Base-by-base conservation (phyloP, 2,113 vertebrate species). In the Cavia aperea region DNA sequence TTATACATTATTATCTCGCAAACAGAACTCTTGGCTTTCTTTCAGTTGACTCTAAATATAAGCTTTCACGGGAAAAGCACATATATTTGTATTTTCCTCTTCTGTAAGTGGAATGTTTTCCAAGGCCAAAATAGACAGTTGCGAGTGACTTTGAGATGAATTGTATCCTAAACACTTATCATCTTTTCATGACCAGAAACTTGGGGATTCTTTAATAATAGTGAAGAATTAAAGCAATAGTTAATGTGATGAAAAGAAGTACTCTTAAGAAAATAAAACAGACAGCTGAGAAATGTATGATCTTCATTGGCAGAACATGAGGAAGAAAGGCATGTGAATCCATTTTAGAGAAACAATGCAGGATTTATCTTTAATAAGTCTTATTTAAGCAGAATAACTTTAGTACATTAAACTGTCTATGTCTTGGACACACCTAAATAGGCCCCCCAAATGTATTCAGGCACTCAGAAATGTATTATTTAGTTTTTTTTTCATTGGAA, bases 11-110 rank as follows among this genome's bases (percentile, higher is more conserved):
- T 93, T 97, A 97, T 96, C 92, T 96, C 93, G 94, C 83, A 96
- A 97, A 93, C 97, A 96, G 95, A 87, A 94, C 95, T 94, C 95
- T 94, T 97, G 96, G 97, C 91, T 68, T 97, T 94, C 92, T 90
- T 96, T 97, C 94, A 96, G 96, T 81, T 91, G 88, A 94, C 92
- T 93, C 93, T 96, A 97, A 97, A 97, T 95, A 96, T 94, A 97
- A 97, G 94, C 94, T 96, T 94, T 96, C 84, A 88, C 43, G 43
- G 84, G 43, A 91, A 92, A 88, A 93, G 83, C 89, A 1, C 21
- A 84, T 56, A 49, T n/a, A 95, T 94, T 70, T 96, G 86, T 94
- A 78, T 95, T 94, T 83, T 85, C 3, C 94, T 91, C 93, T 96
- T 96, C 89, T 93, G 39, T 39, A 92, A 86, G 56, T 86, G 92